Evolutionary conservation across 2,888 invertebrate genomes (phyloP).

Genomic region (Geotrupes spiniger): DNA sequence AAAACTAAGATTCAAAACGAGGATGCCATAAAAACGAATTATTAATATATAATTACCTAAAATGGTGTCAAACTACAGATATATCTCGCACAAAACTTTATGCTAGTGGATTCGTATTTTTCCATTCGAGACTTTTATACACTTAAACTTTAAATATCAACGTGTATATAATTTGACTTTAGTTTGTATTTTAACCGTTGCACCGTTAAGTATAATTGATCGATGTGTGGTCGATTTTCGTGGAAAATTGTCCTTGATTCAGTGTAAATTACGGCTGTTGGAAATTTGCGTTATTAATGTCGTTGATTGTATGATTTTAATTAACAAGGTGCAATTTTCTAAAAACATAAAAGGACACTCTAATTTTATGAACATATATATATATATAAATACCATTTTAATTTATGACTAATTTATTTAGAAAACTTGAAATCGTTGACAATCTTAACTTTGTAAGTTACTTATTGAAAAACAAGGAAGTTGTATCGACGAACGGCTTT

Average conservation of each 20-base stretch:
- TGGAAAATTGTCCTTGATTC: not conserved
- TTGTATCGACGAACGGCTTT: constrained; percentile 7
- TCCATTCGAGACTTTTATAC: no score
- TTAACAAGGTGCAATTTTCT: constrained; percentile 10
- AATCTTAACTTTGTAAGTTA: constrained; percentile 18
- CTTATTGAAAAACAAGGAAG: constrained; percentile 18
- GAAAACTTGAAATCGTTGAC: constrained; percentile 12
- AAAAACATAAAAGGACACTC: constrained; percentile 13
- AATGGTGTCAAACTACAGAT: no score
- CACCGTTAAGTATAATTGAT: not conserved
- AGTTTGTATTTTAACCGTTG: not conserved
- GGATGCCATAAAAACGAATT: no score
- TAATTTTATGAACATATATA: constrained; percentile 9
- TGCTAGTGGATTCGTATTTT: no score
- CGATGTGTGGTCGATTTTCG: not conserved
- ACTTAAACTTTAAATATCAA: no score
- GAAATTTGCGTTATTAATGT: not conserved
- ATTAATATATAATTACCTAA: no score
- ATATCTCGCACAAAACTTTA: no score
- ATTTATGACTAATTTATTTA: constrained; percentile 3
- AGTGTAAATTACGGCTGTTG: not conserved
- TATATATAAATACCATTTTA: not conserved
- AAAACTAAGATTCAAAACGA: no score
- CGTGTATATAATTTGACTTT: not conserved
- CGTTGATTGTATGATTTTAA: no score